Conservation (phyloP, 2,888 invertebrate genomes). For the Orthonevra nobilis region DNA sequence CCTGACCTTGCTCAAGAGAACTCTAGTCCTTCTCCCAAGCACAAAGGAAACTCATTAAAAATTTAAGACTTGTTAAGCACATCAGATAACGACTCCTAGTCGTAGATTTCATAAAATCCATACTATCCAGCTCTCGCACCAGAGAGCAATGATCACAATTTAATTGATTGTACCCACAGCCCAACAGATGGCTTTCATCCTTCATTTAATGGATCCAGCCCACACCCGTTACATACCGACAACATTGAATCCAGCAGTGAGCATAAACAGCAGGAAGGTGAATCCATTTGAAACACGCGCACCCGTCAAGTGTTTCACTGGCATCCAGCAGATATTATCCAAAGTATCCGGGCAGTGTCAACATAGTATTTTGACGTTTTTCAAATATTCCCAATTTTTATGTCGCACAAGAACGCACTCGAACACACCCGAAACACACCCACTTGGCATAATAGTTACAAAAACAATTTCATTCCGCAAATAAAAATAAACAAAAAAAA, state of each 20-base stretch:
- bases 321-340: conserved; percentile 70
- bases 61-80: too few species aligned
- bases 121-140: too few species aligned
- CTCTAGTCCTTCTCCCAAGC: too few species aligned
- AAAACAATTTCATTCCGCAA: neutral
- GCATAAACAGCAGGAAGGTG: conserved; percentile 62
- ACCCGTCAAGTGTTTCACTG: conserved; percentile 63
- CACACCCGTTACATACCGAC: conserved; percentile 38
- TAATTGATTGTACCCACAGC: too few species aligned
- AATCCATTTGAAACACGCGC: conserved; percentile 69
- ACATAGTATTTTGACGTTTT: conserved; percentile 36
- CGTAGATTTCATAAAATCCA: too few species aligned
- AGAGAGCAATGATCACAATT: too few species aligned
- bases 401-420: conserved; percentile 27
- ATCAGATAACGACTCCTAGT: too few species aligned
- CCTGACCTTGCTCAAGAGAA: too few species aligned
- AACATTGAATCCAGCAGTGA: conserved; percentile 53
- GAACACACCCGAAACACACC: conserved; percentile 24
- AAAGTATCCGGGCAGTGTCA: conserved; percentile 59
- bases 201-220: too few species aligned
- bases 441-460: conserved; percentile 31
- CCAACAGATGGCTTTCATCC: too few species aligned
- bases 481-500: neutral
- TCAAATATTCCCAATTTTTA: conserved; percentile 6
- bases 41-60: too few species aligned